Percentiles rank a stretch among this genome's conserved stretches.
Evolutionary conservation across 2,888 invertebrate genomes (phyloP).

Genomic region (Lathronympha strigana): DNA sequence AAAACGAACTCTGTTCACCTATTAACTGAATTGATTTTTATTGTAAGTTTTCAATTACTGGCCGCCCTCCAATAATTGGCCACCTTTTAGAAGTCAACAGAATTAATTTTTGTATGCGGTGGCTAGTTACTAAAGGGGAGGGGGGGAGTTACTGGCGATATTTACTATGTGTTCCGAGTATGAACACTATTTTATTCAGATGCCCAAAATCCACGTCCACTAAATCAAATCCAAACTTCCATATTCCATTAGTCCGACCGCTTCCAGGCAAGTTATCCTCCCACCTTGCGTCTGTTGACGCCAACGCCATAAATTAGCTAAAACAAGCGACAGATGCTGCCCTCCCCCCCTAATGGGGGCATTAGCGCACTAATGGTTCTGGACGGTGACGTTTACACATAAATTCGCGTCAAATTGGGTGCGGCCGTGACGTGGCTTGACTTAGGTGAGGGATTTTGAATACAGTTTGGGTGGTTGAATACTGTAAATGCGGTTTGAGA

Average conservation of each 20-base stretch:
- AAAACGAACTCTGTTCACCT: no score
- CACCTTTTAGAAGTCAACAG: no score
- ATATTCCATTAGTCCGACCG: constrained; percentile 41
- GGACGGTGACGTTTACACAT: constrained; percentile 80
- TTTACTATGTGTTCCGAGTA: background rate
- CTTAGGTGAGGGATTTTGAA: constrained; percentile 42
- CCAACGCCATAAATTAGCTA: constrained; percentile 81
- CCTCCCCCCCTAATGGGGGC: constrained; percentile 75
- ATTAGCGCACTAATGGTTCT: constrained; percentile 81
- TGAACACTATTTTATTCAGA: background rate
- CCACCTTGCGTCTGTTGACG: constrained; percentile 71
- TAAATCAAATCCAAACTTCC: constrained; percentile 26
- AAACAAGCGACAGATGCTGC: constrained; percentile 83
- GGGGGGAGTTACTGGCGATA: no score
- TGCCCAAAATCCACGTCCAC: constrained; percentile 1
- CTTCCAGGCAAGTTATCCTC: constrained; percentile 51
- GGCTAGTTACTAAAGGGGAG: no score
- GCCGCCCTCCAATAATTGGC: no score
- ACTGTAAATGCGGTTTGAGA: no score
- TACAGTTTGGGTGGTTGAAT: background rate
- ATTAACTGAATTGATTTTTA: no score
- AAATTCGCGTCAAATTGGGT: constrained; percentile 80
- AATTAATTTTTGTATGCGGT: no score
- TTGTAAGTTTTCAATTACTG: no score
- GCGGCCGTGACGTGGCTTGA: constrained; percentile 46